phyloP scores from a whole-genome alignment of 1,140 invertebrate genomes.

The Aplysia californica region DNA sequence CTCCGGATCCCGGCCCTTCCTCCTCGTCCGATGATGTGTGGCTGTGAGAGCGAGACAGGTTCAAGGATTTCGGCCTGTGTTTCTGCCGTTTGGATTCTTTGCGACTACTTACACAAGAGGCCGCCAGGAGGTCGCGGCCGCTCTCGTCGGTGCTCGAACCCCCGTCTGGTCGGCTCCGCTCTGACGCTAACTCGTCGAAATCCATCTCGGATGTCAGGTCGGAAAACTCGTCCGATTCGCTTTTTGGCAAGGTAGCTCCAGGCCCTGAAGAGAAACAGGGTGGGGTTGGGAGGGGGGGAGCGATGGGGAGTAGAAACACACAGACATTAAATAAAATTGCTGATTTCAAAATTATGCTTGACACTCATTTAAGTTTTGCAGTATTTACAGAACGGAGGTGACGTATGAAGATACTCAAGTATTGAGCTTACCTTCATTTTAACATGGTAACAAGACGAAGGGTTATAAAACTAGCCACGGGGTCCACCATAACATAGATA shows the following conservation, averaged over 20 bases:
- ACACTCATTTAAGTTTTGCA: too few relatives aligned
- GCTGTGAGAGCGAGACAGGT: conserved; percentile 55
- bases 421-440: too few relatives aligned
- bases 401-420: too few relatives aligned
- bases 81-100: conserved; percentile 37
- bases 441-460: too few relatives aligned
- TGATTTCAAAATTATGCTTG: too few relatives aligned
- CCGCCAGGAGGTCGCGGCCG: conserved; percentile 27
- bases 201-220: conserved; percentile 40
- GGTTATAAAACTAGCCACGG: too few relatives aligned
- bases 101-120: not conserved
- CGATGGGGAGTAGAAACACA: not conserved
- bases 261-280: conserved; percentile 30
- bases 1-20: not conserved
- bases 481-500: too few relatives aligned
- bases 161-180: conserved; percentile 65
- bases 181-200: conserved; percentile 45
- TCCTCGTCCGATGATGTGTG: conserved; percentile 62
- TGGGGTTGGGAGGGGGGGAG: not conserved
- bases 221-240: conserved; percentile 45
- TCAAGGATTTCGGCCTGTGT: conserved; percentile 56
- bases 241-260: conserved; percentile 36
- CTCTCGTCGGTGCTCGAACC: conserved; percentile 42
- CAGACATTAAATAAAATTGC: too few relatives aligned
- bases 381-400: too few relatives aligned